Base-by-base conservation (phyloP, 2,888 invertebrate genomes). In the Melitaea athalia region DNA sequence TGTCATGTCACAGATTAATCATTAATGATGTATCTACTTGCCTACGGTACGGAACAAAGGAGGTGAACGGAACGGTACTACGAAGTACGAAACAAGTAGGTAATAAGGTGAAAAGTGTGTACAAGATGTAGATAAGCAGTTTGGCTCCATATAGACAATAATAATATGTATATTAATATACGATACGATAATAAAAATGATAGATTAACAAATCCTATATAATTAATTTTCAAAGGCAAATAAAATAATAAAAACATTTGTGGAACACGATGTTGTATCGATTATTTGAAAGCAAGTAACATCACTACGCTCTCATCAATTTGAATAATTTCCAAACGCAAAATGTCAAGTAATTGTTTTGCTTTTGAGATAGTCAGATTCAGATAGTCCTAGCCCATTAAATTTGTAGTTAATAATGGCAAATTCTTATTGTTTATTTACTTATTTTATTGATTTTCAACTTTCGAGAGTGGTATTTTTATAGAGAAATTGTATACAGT, bases 381-480 rank as follows among this genome's bases (percentile, higher is more conserved):
- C n/a, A n/a, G n/a, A n/a, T n/a, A 67, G 70, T 64, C 68, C 69
- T 67, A 68, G 64, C 68, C 66, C 66, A 52, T 66, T 24, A 2
- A n/a, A n/a, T 24, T 67, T 64, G 49, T 68, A 70, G 64, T 66
- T 71, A 71, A 73, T 70, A 67, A 75, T 75, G 74, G 68, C 64
- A 65, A 60, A 66, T 72, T 69, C 50, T 17, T 60, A 53, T 69
- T 24, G 60, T 72, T 75, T 67, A 43, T 59, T 69, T 63, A 61
- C 31, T 67, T 62, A 59, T 62, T 43, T 11, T 61, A 59, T 59
- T 38, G 45, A 57, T 64, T 65, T 65, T 47, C 57, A 60, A 65
- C 47, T 52, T 10, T 42, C 43, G 17, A 69, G 43, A 38, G 63
- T 61, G 12, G 59, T 64, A 14, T 69, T 63, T 55, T 69, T 31